phyloP scores from a whole-genome alignment of 2,113 vertebrate species.

The Murina feae region DNA sequence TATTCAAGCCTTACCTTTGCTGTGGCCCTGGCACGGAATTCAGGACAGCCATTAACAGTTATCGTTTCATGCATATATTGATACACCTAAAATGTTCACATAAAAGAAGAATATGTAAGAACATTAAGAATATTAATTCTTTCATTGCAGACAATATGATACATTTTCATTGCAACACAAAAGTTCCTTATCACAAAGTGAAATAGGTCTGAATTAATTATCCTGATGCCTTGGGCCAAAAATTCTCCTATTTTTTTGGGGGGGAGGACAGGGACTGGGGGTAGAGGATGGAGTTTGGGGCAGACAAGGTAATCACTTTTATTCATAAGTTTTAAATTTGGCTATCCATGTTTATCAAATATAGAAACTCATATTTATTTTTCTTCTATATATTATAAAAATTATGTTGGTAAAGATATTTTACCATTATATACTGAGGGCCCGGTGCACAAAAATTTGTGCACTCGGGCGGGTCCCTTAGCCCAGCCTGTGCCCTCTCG shows the following conservation, averaged over 20 bases:
- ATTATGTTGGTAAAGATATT: not conserved
- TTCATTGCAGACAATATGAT: slow-evolving; percentile 42
- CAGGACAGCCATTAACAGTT: slow-evolving; percentile 96
- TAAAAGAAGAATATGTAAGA: slow-evolving; percentile 72
- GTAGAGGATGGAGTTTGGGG: accelerated
- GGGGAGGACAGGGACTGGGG: too few relatives aligned
- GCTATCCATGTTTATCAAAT: not conserved
- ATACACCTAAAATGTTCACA: slow-evolving; percentile 91
- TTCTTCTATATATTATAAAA: not conserved
- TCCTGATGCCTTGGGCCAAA: not conserved
- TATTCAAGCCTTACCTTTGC: slow-evolving; percentile 91
- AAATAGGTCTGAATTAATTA: not conserved
- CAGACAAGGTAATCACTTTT: not conserved
- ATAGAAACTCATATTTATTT: not conserved
- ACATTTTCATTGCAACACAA: not conserved
- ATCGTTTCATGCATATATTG: slow-evolving; percentile 99
- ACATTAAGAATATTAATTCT: slow-evolving; percentile 38
- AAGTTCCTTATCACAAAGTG: not conserved
- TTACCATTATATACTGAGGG: not conserved
- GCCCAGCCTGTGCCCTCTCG: too few relatives aligned
- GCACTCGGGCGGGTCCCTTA: too few relatives aligned
- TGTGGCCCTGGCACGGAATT: slow-evolving; percentile 97
- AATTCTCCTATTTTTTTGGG: not conserved
- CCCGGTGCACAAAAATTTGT: too few relatives aligned
- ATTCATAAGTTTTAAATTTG: not conserved